Evolutionary conservation across 2,797 vertebrate genomes (phyloP).

Genomic region (Amblyopsis hoosieri): DNA sequence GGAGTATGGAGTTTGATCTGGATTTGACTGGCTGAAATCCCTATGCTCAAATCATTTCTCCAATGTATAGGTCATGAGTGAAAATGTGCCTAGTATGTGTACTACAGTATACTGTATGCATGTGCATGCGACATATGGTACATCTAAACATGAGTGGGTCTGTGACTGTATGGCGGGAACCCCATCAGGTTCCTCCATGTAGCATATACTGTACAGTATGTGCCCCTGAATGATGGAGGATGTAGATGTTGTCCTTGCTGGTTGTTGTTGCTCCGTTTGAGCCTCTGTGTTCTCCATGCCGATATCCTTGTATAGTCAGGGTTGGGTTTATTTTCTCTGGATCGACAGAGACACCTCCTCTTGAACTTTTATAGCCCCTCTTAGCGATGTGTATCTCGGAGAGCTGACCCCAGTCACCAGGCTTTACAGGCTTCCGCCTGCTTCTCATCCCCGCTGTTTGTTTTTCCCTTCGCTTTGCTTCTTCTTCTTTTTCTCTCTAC

Average conservation of each 20-base stretch:
- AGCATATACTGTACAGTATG: slow-evolving; percentile 44
- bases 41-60: slow-evolving; percentile 44
- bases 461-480: slow-evolving; percentile 57
- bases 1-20: slow-evolving; percentile 40
- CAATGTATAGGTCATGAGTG: slow-evolving; percentile 35
- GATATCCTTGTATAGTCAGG: slow-evolving; percentile 77
- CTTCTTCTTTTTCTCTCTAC: slow-evolving; percentile 21
- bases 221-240: slow-evolving; percentile 71
- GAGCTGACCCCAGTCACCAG: slow-evolving; percentile 73
- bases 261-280: slow-evolving; percentile 65
- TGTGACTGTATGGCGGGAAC: slow-evolving; percentile 27
- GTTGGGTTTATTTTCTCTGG: slow-evolving; percentile 78
- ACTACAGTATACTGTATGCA: not conserved
- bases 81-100: slow-evolving; percentile 9
- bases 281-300: slow-evolving; percentile 67
- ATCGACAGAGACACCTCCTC: slow-evolving; percentile 78
- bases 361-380: slow-evolving; percentile 80
- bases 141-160: slow-evolving; percentile 14
- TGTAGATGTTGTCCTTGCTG: slow-evolving; percentile 74
- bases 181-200: slow-evolving; percentile 55
- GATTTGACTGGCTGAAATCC: slow-evolving; percentile 44
- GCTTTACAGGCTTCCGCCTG: slow-evolving; percentile 78
- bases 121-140: slow-evolving; percentile 1
- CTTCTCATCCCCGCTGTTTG: slow-evolving; percentile 69
- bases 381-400: slow-evolving; percentile 78